Conservation (phyloP, 2,888 invertebrate species). For the Argyresthia goedartella region DNA sequence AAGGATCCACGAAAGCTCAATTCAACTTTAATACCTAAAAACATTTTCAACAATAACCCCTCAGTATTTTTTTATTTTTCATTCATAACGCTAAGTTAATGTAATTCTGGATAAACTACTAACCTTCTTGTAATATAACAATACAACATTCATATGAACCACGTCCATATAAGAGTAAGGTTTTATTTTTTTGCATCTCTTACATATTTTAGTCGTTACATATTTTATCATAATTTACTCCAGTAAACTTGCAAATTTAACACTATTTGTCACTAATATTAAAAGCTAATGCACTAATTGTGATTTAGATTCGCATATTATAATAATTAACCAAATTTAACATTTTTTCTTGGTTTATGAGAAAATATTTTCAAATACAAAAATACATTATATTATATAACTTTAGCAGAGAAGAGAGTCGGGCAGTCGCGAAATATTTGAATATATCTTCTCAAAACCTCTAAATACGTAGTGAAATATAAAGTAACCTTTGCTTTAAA, state of each 20-base stretch:
- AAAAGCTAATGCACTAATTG: constrained; percentile 55
- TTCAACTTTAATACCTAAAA: constrained; percentile 63
- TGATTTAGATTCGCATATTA: constrained; percentile 13
- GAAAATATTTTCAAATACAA: not conserved
- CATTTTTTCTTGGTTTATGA: not conserved
- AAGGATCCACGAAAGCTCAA: constrained; percentile 63
- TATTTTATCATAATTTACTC: constrained; percentile 23
- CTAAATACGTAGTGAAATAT: not conserved
- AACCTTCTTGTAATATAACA: constrained; percentile 59
- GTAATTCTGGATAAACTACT: constrained; percentile 65
- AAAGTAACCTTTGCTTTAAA: not conserved
- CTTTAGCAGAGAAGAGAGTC: not conserved
- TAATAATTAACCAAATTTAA: not conserved
- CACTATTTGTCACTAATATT: constrained; percentile 70
- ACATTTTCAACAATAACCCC: constrained; percentile 69
- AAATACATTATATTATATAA: not conserved
- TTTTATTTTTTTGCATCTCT: constrained; percentile 22
- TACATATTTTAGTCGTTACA: constrained; percentile 24
- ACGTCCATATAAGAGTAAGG: constrained; percentile 42
- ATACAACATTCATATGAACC: constrained; percentile 61
- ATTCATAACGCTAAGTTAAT: constrained; percentile 58
- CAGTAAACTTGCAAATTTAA: constrained; percentile 51
- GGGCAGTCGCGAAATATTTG: not conserved
- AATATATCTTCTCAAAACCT: not conserved
- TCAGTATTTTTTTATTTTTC: constrained; percentile 40